A percentile compares a stretch with the other conserved stretches of the same genome.
Evolutionary conservation across 1,140 invertebrate genomes (phyloP).

Genomic region (Hycleus phaleratus): DNA sequence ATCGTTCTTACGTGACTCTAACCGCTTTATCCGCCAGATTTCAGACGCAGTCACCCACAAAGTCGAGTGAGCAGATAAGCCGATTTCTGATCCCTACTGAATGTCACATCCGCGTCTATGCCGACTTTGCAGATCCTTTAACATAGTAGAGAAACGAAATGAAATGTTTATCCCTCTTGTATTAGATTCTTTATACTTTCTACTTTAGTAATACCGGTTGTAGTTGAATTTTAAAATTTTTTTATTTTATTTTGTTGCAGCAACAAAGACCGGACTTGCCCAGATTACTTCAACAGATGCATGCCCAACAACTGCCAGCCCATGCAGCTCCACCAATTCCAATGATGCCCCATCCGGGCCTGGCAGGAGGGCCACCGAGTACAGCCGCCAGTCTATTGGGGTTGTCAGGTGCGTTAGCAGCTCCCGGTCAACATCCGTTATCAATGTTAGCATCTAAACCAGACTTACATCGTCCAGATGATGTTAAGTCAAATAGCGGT

Average conservation of each 20-base stretch:
- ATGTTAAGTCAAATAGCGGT: constrained; percentile 62
- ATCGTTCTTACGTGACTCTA: constrained; percentile 12
- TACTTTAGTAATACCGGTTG: background rate
- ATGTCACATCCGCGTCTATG: constrained; percentile 22
- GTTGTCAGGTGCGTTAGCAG: constrained; percentile 47
- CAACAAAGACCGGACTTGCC: constrained; percentile 72
- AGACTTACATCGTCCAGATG: constrained; percentile 60
- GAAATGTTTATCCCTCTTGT: constrained; percentile 10
- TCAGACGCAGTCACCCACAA: constrained; percentile 25
- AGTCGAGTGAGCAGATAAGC: constrained; percentile 25
- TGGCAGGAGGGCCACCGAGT: constrained; percentile 57
- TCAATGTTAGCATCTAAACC: constrained; percentile 60
- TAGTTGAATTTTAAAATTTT: background rate
- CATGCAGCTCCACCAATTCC: constrained; percentile 65
- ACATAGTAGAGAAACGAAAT: constrained; percentile 15
- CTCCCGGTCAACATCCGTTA: constrained; percentile 58
- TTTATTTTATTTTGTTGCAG: constrained; percentile 45
- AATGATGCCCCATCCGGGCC: constrained; percentile 65
- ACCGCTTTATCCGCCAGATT: constrained; percentile 25
- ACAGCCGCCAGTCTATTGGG: constrained; percentile 49
- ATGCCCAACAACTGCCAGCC: constrained; percentile 74
- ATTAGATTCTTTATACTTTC: background rate
- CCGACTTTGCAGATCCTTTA: constrained; percentile 22
- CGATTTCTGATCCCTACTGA: constrained; percentile 25
- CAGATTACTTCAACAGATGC: constrained; percentile 79